Evolutionary conservation across 2,888 invertebrate genomes (phyloP).

Genomic region (Leptothorax acervorum): DNA sequence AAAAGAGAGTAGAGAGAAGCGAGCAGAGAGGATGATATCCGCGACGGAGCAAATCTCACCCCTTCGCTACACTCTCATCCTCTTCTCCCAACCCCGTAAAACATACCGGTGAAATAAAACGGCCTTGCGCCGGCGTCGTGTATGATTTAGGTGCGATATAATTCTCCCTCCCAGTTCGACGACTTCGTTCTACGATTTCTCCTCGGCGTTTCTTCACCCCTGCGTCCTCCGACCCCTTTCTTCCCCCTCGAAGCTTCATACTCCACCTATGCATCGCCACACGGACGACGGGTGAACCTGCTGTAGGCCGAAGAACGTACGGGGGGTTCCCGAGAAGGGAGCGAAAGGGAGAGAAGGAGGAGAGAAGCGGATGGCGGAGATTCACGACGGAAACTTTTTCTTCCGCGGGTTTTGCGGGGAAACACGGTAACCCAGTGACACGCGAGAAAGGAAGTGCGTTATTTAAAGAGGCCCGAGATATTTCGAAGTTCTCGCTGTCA

Average conservation of each 20-base stretch:
- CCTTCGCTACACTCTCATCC: slow-evolving; percentile 17
- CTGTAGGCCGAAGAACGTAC: slow-evolving; percentile 38
- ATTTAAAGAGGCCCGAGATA: slow-evolving; percentile 45
- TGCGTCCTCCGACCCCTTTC: neutral
- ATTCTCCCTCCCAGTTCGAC: slow-evolving; percentile 60
- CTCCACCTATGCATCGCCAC: slow-evolving; percentile 5
- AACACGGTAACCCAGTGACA: slow-evolving; percentile 63
- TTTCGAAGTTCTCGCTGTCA: slow-evolving; percentile 23
- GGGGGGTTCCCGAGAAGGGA: neutral
- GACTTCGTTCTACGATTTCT: slow-evolving; percentile 47
- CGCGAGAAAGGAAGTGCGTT: slow-evolving; percentile 41
- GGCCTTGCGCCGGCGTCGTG: slow-evolving; percentile 43
- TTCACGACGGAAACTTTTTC: slow-evolving; percentile 58
- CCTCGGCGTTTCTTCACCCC: slow-evolving; percentile 14
- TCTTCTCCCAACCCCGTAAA: slow-evolving; percentile 5
- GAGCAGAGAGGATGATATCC: neutral
- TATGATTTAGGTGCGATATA: slow-evolving; percentile 66
- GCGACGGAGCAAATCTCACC: neutral
- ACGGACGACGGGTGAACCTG: slow-evolving; percentile 22
- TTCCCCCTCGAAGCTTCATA: neutral
- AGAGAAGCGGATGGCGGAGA: slow-evolving; percentile 52
- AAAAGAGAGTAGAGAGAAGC: neutral
- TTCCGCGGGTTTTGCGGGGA: slow-evolving; percentile 42
- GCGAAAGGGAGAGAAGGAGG: neutral
- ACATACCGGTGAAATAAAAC: slow-evolving; percentile 51